These are phyloP conservation scores for Neelides sp. DNA, from an alignment of 1,140 invertebrate species.

Conservation along the genomic window DNA sequence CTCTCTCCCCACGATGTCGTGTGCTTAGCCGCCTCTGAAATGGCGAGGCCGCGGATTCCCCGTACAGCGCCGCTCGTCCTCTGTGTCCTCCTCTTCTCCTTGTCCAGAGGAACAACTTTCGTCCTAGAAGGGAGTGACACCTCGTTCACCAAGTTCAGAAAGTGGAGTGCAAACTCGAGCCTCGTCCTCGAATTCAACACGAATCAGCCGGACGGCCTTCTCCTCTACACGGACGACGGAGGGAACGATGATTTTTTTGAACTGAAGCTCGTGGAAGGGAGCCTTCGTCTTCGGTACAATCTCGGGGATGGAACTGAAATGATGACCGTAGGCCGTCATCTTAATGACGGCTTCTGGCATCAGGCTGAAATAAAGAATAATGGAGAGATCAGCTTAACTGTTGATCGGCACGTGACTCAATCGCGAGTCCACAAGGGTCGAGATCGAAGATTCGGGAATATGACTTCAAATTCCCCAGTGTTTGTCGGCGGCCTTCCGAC, in stretches of 20 bases:
- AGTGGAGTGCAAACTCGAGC: slow-evolving; percentile 64
- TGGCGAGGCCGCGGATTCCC: not conserved
- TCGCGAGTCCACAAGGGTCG: slow-evolving; percentile 59
- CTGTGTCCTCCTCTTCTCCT: not conserved
- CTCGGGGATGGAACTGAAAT: slow-evolving; percentile 73
- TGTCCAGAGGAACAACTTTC: too few relatives aligned
- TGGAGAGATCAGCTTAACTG: slow-evolving; percentile 63
- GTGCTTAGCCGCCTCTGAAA: too few relatives aligned
- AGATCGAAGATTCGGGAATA: slow-evolving; percentile 72
- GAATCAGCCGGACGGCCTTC: slow-evolving; percentile 69
- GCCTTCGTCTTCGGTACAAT: slow-evolving; percentile 72
- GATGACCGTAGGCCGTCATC: slow-evolving; percentile 62
- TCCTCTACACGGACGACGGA: slow-evolving; percentile 87
- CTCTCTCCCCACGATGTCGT: slow-evolving; percentile 3
- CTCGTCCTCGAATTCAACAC: slow-evolving; percentile 86
- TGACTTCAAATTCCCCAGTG: slow-evolving; percentile 63
- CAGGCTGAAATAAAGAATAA: slow-evolving; percentile 63
- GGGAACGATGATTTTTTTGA: slow-evolving; percentile 91
- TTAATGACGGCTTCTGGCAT: slow-evolving; percentile 82
- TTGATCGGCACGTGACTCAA: slow-evolving; percentile 58
- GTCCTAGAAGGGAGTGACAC: slow-evolving; percentile 68
- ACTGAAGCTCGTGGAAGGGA: slow-evolving; percentile 80
- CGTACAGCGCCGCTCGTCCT: not conserved
- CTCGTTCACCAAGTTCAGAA: slow-evolving; percentile 76
- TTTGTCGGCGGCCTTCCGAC: slow-evolving; percentile 82